Evolutionary conservation across 1,140 invertebrate species (phyloP).

Genomic region (Zaprionus capensis): DNA sequence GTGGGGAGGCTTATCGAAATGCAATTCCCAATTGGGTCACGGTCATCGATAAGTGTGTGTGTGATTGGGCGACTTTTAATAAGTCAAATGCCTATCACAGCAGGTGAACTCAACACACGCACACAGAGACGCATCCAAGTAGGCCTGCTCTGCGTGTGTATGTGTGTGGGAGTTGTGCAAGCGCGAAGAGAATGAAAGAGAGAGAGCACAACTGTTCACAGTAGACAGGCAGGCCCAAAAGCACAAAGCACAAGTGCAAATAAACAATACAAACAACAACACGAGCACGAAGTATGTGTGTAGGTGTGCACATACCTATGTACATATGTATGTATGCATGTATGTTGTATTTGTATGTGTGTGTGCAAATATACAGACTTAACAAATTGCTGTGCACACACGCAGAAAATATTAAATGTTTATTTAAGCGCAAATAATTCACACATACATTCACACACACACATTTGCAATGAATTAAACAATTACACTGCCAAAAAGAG

Average conservation of each 20-base stretch:
- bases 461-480: conserved; percentile 58
- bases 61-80: conserved; percentile 27
- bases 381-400: conserved; percentile 62
- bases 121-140: conserved; percentile 6
- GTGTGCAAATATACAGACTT: conserved; percentile 27
- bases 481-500: conserved; percentile 58
- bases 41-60: conserved; percentile 41
- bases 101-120: conserved; percentile 33
- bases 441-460: conserved; percentile 24
- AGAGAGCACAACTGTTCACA: conserved; percentile 29
- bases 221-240: conserved; percentile 36
- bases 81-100: conserved; percentile 57
- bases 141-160: conserved; percentile 14
- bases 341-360: conserved; percentile 11
- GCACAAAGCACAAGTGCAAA: conserved; percentile 59
- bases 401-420: conserved; percentile 64
- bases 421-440: conserved; percentile 75
- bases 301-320: conserved; percentile 24
- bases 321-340: conserved; percentile 5
- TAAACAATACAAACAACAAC: conserved; percentile 54
- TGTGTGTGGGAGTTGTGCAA: conserved; percentile 56
- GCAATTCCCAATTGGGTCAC: conserved; percentile 61
- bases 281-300: conserved; percentile 22
- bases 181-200: conserved; percentile 13
- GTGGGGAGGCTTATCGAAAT: conserved; percentile 30